These are phyloP conservation scores for Ambastaia sidthimunki DNA, from an alignment of 2,797 vertebrate genomes.

Conservation along the genomic window DNA sequence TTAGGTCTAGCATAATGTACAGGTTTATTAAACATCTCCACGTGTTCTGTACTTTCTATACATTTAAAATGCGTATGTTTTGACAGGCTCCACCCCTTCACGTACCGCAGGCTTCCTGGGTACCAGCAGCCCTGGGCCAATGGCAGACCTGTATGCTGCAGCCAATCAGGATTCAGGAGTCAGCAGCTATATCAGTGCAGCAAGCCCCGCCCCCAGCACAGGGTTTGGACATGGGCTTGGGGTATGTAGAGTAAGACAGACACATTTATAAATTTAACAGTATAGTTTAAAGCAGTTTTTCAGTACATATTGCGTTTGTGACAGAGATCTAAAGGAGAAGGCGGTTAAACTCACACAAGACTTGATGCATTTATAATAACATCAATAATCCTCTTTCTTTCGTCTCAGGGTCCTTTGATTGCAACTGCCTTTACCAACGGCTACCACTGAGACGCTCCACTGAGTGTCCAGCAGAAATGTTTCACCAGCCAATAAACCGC, in stretches of 20 bases:
- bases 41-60: too few species aligned
- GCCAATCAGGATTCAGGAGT: conserved; percentile 97
- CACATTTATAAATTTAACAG: not conserved
- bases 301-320: not conserved
- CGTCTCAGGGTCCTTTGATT: conserved; percentile 91
- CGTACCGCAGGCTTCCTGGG: conserved; percentile 94
- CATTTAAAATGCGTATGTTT: not conserved
- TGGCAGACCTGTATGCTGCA: conserved; percentile 95
- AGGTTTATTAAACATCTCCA: too few species aligned
- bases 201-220: conserved; percentile 92
- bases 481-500: conserved; percentile 73
- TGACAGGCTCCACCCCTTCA: conserved; percentile 88
- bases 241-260: conserved; percentile 77
- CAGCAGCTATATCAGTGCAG: conserved; percentile 95
- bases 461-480: conserved; percentile 68
- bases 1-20: too few species aligned
- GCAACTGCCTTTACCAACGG: conserved; percentile 98
- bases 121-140: conserved; percentile 95
- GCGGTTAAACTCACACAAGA: too few species aligned
- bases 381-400: conserved; percentile 34
- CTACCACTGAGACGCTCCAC: conserved; percentile 88
- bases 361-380: not conserved
- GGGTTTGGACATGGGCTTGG: conserved; percentile 94
- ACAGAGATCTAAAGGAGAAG: too few species aligned
- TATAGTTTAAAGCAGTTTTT: not conserved